Evolutionary conservation across 1,140 invertebrate species (phyloP).

Genomic region (Anastrepha ludens): DNA sequence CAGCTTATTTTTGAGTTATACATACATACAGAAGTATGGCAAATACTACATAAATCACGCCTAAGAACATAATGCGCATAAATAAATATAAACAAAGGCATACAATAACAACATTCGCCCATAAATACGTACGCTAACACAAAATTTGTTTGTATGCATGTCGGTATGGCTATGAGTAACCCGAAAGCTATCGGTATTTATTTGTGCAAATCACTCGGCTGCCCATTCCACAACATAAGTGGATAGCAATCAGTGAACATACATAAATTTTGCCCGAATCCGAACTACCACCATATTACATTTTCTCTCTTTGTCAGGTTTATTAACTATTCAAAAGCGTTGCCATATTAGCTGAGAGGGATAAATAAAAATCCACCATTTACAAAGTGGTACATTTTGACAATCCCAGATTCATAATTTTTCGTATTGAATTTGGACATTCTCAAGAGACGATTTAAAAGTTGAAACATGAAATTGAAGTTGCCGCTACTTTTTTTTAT

Average conservation of each 20-base stretch:
- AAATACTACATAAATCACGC: not conserved
- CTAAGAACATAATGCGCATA: not conserved
- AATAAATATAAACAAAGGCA: not conserved
- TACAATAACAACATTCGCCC: not conserved
- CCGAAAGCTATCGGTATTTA: not conserved
- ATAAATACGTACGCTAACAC: not conserved
- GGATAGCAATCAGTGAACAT: slow-evolving; percentile 30
- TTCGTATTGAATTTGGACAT: no score
- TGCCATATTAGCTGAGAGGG: not conserved
- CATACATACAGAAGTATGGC: not conserved
- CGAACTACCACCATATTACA: not conserved
- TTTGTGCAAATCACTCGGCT: slow-evolving; percentile 22
- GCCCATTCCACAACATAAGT: not conserved
- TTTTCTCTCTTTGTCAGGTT: not conserved
- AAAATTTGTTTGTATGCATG: not conserved
- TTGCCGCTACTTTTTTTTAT: no score
- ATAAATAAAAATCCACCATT: not conserved
- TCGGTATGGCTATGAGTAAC: not conserved
- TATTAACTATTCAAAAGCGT: not conserved
- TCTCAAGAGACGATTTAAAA: no score
- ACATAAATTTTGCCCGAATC: slow-evolving; percentile 26
- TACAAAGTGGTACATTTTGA: not conserved
- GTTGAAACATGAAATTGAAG: no score
- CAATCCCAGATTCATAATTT: not conserved
- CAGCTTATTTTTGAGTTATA: no score